phyloP scores from a whole-genome alignment of 1,140 invertebrate genomes.

The Dermatophagoides farinae region DNA sequence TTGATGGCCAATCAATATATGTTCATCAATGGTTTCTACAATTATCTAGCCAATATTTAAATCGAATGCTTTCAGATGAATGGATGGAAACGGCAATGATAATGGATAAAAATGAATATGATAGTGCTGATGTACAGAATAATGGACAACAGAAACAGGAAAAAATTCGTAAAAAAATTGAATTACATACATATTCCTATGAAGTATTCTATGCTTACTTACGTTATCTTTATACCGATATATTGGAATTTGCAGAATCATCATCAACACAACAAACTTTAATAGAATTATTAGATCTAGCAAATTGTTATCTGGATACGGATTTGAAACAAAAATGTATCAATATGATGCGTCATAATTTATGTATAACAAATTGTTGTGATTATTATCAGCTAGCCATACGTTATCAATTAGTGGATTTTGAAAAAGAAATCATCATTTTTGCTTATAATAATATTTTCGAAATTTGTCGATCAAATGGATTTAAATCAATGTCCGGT shows the following conservation, averaged over 20 bases:
- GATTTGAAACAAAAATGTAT: constrained; percentile 6
- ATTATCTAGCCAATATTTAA: neutral
- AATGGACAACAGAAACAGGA: too few species aligned
- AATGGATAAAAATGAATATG: neutral
- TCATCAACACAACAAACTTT: neutral
- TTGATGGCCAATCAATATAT: constrained; percentile 3
- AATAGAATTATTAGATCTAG: constrained; percentile 7
- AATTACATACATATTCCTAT: constrained; percentile 3
- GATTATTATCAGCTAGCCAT: neutral
- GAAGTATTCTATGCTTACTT: neutral
- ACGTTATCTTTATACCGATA: constrained; percentile 7
- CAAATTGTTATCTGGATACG: constrained; percentile 5
- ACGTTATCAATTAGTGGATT: neutral
- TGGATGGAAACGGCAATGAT: neutral
- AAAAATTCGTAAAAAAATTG: neutral
- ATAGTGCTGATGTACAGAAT: too few species aligned
- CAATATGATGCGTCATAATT: neutral
- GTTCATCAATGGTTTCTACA: constrained; percentile 9
- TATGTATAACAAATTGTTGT: constrained; percentile 1
- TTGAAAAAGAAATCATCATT: constrained; percentile 1
- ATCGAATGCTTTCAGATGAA: neutral
- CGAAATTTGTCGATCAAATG: neutral
- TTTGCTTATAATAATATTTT: constrained; percentile 7
- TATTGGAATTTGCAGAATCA: neutral
- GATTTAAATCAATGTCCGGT: neutral